Evolutionary conservation across 1,140 invertebrate species (phyloP), one percentile per base, ranked within the genome.

Genomic region (Lordiphosa clarofinis): DNA sequence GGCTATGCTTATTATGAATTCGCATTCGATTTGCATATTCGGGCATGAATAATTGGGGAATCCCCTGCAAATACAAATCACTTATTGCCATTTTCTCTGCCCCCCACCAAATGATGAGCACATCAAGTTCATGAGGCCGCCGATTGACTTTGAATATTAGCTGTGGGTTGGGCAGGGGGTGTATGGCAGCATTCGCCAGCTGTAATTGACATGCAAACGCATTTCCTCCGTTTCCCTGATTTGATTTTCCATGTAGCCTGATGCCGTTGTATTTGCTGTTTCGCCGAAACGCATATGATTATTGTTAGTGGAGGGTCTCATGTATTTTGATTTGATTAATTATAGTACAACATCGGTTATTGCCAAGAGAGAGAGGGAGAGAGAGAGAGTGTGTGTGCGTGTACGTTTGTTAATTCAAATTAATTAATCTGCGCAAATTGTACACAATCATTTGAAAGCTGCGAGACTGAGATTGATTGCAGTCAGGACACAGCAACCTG

Each of bases 81-180:
- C 46, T 52, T 61, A 55, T 47, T 63, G 43, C 67, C 52, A 53
- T 24, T 53, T 47, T 46, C 44, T 21, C 21, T 21, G 21, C 12
- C 39, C 19, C 11, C 21, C n/a, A 31, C n/a, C 2, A 21, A 46
- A 31, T 46, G 35, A 28, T 28, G 24, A 28, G 33, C 61, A 65
- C 67, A 68, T 62, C 53, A 63, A 82, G 72, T 81, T 81, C 76
- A 81, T 81, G 71, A 81, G 76, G 28, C 73, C 50, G 65, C 53
- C 76, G 62, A 81, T 81, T 81, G 75, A 81, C 75, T 81, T 81
- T 81, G 76, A 81, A 82, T 81, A 81, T 81, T 81, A 75, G 71
- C 67, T 62, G 7, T 15, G 35, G 54, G 12, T 9, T 5, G n/a
- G 39, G 11, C 9, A 9, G 2, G 6, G 11, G 7, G 10, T 2